Conservation (phyloP, 30 jellyfish, hydroid and myxozoan species). For the Pelagia noctiluca region DNA sequence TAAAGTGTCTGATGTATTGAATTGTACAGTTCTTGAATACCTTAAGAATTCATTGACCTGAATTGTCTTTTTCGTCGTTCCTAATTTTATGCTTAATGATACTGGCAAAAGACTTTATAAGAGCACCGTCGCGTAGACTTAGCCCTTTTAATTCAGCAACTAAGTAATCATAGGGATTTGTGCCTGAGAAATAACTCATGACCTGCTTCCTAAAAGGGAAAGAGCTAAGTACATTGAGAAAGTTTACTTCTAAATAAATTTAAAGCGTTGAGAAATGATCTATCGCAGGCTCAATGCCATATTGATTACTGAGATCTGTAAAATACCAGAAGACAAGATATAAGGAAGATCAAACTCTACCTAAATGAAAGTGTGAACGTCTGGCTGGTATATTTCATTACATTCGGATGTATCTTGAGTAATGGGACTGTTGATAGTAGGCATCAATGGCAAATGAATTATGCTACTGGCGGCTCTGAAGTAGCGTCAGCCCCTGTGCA, state of each 20-base stretch:
- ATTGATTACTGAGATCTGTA: background rate
- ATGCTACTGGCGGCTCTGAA: slow-evolving; percentile 9
- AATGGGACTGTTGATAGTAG: slow-evolving; percentile 13
- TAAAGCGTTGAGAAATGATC: slow-evolving; percentile 3
- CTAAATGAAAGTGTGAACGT: background rate
- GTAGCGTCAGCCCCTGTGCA: slow-evolving; percentile 16
- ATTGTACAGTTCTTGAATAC: slow-evolving; percentile 8
- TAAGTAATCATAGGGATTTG: slow-evolving; percentile 1
- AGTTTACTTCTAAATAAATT: background rate
- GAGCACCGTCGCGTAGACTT: background rate
- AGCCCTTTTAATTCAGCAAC: slow-evolving; percentile 16
- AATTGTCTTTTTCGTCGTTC: background rate
- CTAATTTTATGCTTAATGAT: background rate
- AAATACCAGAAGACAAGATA: background rate
- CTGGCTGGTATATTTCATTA: background rate
- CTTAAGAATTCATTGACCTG: background rate
- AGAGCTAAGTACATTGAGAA: background rate
- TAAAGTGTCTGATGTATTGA: background rate
- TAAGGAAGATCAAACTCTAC: slow-evolving; percentile 1
- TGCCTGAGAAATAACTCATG: background rate
- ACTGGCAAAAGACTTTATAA: background rate
- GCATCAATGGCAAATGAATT: background rate
- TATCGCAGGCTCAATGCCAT: slow-evolving; percentile 16
- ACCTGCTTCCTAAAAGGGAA: slow-evolving; percentile 1
- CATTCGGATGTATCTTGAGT: background rate